Evolutionary conservation across 2,888 invertebrate genomes (phyloP).

Genomic region (Oligia strigilis): DNA sequence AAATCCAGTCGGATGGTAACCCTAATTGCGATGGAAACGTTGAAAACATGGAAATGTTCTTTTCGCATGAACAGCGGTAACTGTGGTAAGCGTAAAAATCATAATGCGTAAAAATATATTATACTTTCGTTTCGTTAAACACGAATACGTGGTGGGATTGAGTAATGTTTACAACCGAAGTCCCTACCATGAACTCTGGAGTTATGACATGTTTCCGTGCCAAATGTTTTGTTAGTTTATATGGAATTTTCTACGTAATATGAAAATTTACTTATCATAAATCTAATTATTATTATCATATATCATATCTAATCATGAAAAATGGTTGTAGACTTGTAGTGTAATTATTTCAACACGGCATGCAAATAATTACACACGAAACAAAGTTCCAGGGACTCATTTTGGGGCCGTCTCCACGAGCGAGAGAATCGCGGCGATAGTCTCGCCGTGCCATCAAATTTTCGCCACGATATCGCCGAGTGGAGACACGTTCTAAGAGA

Average conservation of each 20-base stretch:
- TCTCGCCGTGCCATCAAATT: no score
- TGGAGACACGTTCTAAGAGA: no score
- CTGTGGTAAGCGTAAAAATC: background rate
- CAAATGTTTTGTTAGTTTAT: background rate
- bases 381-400: conserved; percentile 8
- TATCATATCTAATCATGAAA: background rate
- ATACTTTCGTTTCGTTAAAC: conserved; percentile 31
- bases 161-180: background rate
- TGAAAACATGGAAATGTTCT: conserved; percentile 11
- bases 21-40: conserved; percentile 11
- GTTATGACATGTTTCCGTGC: background rate
- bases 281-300: background rate
- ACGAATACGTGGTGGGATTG: conserved; percentile 34
- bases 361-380: conserved; percentile 19
- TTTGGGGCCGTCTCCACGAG: background rate
- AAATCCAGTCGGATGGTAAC: background rate
- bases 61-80: conserved; percentile 20
- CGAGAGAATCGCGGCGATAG: no score
- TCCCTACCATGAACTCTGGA: background rate
- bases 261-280: conserved; percentile 7
- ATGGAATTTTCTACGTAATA: background rate
- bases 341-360: conserved; percentile 10
- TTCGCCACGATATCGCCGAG: no score
- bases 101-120: conserved; percentile 16
- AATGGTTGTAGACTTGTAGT: background rate